Evolutionary conservation across 1,140 invertebrate species (phyloP), one percentile per base, ranked within the genome.

Genomic region (Apis laboriosa): DNA sequence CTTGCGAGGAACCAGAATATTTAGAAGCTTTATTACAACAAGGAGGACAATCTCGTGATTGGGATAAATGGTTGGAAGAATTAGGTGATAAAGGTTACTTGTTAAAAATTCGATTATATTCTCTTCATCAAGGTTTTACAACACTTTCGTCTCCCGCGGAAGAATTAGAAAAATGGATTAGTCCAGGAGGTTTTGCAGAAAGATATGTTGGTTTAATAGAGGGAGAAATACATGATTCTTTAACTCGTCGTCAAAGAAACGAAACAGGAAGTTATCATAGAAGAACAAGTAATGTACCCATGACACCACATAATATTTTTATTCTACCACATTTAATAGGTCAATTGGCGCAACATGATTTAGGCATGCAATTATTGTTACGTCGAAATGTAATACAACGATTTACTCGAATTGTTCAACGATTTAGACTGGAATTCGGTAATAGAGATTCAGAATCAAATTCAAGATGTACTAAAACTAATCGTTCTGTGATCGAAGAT

Each of bases 151-250:
- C 92, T 7, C 90, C 93, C 0, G 53, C 89, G 0, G 94, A 94
- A 53, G 93, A 94, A 63, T 80, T 94, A 2, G 93, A 94, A 49
- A 93, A 91, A 43, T 94, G 94, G 94, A 93, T 93, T 1, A 91
- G 90, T 55, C 88, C 89, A 0, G 92, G 89, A 0, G 93, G 94
- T 17, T 92, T 91, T n/a, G 92, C 93, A 1, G 94, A 94, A 55
- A 88, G 96, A 83, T 99, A 99, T 94, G 98, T 99, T 1, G 95
- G 97, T 11, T 94, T 99, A 9, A 96, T 99, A 28, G 98, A 99
- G 93, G 96, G 97, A 60, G 96, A 97, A 58, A 96, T 98, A 74
- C 97, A 98, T 91, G 97, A 99, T 92, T 96, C 97, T 21, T 92
- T 99, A 79, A 98, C 98, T 9, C 95, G 97, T 43, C 97, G 98